Percentiles rank a stretch among this genome's conserved stretches.
These are phyloP conservation scores for Fundulus diaphanus DNA, from an alignment of 2,797 vertebrate genomes.

Conservation along the genomic window DNA sequence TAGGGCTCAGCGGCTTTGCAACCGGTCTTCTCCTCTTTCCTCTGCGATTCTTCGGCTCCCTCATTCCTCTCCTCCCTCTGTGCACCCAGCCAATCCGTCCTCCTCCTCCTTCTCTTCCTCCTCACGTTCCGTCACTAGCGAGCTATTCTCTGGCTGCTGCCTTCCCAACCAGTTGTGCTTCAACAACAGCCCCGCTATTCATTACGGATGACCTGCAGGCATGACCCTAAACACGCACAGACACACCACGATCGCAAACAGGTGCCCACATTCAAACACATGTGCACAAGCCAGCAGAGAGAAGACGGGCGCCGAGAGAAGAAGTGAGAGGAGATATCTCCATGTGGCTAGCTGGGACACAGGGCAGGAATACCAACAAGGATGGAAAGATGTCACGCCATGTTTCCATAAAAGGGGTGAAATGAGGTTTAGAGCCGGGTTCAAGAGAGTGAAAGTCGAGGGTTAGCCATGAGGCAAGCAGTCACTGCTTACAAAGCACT, in stretches of 20 bases:
- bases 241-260: constrained; percentile 64
- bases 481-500: constrained; percentile 74
- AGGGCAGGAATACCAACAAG: constrained; percentile 23
- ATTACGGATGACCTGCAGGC: constrained; percentile 72
- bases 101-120: constrained; percentile 35
- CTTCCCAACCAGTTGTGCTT: constrained; percentile 65
- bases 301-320: constrained; percentile 38
- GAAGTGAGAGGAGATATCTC: constrained; percentile 39
- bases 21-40: constrained; percentile 69
- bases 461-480: constrained; percentile 71
- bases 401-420: constrained; percentile 66
- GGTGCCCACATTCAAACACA: constrained; percentile 54
- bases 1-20: constrained; percentile 75
- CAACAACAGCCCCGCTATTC: constrained; percentile 74
- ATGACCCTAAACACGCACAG: constrained; percentile 68
- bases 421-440: constrained; percentile 69
- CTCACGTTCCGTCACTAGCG: constrained; percentile 55
- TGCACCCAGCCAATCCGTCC: constrained; percentile 33
- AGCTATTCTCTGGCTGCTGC: constrained; percentile 62
- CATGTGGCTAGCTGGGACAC: constrained; percentile 37
- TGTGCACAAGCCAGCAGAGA: constrained; percentile 36
- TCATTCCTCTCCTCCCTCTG: constrained; percentile 36
- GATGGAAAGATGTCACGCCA: constrained; percentile 39
- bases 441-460: constrained; percentile 46
- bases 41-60: constrained; percentile 54